Conservation (phyloP, 2,888 invertebrate genomes). For the Agriopis leucophaearia region DNA sequence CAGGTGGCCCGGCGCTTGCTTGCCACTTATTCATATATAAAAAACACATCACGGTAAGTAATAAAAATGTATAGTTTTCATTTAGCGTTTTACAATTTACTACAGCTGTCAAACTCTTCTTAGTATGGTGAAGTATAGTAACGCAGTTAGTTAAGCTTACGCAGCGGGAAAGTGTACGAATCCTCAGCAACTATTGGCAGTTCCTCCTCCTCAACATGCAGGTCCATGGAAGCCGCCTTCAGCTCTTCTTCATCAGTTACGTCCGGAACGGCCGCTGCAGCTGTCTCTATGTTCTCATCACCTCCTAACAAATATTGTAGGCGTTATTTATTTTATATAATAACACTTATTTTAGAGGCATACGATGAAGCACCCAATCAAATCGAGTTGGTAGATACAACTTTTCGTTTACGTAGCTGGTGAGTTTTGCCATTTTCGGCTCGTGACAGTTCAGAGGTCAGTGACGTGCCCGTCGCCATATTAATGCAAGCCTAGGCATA, state of each 20-base stretch:
- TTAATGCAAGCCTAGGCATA: no score
- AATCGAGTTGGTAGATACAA: no score
- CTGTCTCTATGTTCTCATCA: conserved; percentile 64
- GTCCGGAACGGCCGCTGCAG: conserved; percentile 59
- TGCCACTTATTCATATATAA: no score
- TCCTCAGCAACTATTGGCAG: conserved; percentile 63
- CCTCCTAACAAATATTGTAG: conserved; percentile 37
- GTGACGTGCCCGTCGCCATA: no score
- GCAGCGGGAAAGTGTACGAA: conserved; percentile 73
- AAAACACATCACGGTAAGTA: no score
- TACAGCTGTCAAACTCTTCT: background rate
- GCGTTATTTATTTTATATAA: background rate
- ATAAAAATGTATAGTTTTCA: background rate
- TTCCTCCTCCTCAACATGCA: conserved; percentile 63
- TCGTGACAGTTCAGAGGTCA: no score
- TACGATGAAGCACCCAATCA: no score
- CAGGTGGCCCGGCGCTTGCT: no score
- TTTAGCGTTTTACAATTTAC: background rate
- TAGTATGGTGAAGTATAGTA: background rate
- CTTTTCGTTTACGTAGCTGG: no score
- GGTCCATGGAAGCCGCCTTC: conserved; percentile 56
- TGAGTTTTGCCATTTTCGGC: no score
- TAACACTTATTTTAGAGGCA: no score
- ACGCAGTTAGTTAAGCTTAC: conserved; percentile 61
- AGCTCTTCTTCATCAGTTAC: conserved; percentile 61